These are phyloP conservation scores for Clinocottus analis DNA, from an alignment of 2,113 vertebrate genomes.

Conservation along the genomic window DNA sequence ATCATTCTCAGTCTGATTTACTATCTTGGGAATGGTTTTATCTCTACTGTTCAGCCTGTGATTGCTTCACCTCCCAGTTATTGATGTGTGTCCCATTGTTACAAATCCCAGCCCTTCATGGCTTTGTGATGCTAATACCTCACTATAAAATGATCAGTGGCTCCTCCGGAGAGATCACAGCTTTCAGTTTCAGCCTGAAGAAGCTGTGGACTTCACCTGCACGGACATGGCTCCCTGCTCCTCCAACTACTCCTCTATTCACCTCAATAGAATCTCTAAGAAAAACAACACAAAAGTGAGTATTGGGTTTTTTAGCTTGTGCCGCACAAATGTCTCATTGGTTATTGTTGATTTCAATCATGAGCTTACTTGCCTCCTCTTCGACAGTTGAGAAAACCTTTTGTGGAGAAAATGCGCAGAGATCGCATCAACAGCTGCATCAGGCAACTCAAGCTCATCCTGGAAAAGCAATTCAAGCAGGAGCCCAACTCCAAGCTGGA, in stretches of 20 bases:
- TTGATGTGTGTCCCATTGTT: slow-evolving; percentile 74
- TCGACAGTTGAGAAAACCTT: slow-evolving; percentile 87
- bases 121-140: slow-evolving; percentile 51
- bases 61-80: slow-evolving; percentile 65
- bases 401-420: slow-evolving; percentile 91
- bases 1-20: slow-evolving; percentile 37
- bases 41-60: slow-evolving; percentile 63
- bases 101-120: not conserved
- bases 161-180: slow-evolving; percentile 9
- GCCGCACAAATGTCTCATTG: not conserved
- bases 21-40: slow-evolving; percentile 56
- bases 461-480: slow-evolving; percentile 88
- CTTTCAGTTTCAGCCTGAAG: slow-evolving; percentile 46
- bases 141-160: slow-evolving; percentile 21
- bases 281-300: slow-evolving; percentile 77
- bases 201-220: slow-evolving; percentile 40
- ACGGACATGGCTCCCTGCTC: slow-evolving; percentile 75
- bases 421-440: slow-evolving; percentile 88
- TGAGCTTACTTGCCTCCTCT: slow-evolving; percentile 23
- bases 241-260: slow-evolving; percentile 55
- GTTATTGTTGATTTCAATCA: not conserved
- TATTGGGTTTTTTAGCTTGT: slow-evolving; percentile 58
- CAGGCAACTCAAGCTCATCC: slow-evolving; percentile 85
- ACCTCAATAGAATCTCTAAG: slow-evolving; percentile 63
- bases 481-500: slow-evolving; percentile 90